Evolutionary conservation across 2,113 vertebrate genomes (phyloP), one percentile per base, ranked within the genome.

Genomic region (Trogon melanurus): DNA sequence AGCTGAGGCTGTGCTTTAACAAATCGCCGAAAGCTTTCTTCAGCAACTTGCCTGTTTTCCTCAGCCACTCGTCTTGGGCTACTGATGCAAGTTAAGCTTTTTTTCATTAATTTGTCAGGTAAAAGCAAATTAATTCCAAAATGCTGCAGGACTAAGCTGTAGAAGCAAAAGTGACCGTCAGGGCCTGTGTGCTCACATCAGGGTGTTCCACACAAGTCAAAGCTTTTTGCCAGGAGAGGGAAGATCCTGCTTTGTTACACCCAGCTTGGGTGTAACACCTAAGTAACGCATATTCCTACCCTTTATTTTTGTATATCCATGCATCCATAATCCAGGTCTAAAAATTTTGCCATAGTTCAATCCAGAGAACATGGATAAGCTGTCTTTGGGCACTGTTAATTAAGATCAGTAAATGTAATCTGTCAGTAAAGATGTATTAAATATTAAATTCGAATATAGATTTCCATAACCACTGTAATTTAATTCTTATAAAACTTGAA

Each of bases 341-440:
- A 21, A 41, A 58, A 38, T 38, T 61, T 51, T 79, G 41, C 54
- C 7, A 0, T 9, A 34, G 22, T 38, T 86, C 50, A 38, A 2
- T 4, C 10, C 8, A 23, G n/a, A 62, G 89, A 88, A 76, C 79
- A 30, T 38, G 81, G 66, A 71, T 93, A 53, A 86, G 30, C 17
- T 89, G 86, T 87, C 79, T 91, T 92, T 79, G 74, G 65, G 72
- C 91, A 57, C 89, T 85, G 79, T 81, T 91, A 95, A 96, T 97
- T 96, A 95, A 91, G 91, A 93, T 93, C 93, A 92, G 91, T 75
- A 93, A 95, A 96, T 89, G 83, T 88, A 94, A 90, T 96, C 96
- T 97, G 92, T 95, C 88, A 79, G 85, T 57, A 36, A 38, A 57
- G 48, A 71, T 19, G 4, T 89, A 79, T 79, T 73, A 88, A 96